Conservation (phyloP, 2,113 vertebrate genomes). For the Rafetus swinhoei region DNA sequence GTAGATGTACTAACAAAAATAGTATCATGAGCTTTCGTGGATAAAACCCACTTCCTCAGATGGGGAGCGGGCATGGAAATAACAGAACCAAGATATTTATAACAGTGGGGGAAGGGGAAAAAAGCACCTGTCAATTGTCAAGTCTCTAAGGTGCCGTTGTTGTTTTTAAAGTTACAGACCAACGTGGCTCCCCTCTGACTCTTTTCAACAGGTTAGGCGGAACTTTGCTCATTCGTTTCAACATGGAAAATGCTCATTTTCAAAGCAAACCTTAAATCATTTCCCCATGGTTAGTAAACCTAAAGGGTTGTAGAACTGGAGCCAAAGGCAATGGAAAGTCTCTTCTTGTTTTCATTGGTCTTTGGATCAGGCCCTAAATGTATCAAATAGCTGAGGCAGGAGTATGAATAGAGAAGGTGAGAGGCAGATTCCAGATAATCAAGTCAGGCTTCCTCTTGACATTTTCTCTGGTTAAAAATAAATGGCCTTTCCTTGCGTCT, state of each 20-base stretch:
- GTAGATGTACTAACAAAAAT: too few species aligned
- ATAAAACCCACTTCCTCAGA: too few species aligned
- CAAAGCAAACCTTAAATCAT: neutral
- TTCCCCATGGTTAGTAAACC: neutral
- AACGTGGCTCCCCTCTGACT: too few species aligned
- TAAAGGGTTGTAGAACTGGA: neutral
- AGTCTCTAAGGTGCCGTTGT: too few species aligned
- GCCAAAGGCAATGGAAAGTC: neutral
- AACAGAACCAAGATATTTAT: too few species aligned
- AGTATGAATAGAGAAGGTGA: slow-evolving; percentile 31
- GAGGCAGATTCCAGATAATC: neutral
- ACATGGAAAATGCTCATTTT: neutral
- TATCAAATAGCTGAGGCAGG: neutral
- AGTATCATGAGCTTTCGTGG: too few species aligned
- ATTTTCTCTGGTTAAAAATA: slow-evolving; percentile 45
- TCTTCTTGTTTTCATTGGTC: neutral
- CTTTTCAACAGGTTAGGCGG: neutral
- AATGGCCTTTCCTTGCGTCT: slow-evolving; percentile 55
- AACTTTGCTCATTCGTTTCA: neutral
- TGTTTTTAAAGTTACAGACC: too few species aligned
- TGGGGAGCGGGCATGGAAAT: too few species aligned
- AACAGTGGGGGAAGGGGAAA: too few species aligned
- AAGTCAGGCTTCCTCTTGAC: slow-evolving; percentile 36
- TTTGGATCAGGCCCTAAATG: slow-evolving; percentile 3
- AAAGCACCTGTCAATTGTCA: too few species aligned